A percentile compares a stretch with the other conserved stretches of the same genome.
These are phyloP conservation scores for Scophthalmus maximus DNA, from an alignment of 2,113 vertebrate species.

Conservation along the genomic window DNA sequence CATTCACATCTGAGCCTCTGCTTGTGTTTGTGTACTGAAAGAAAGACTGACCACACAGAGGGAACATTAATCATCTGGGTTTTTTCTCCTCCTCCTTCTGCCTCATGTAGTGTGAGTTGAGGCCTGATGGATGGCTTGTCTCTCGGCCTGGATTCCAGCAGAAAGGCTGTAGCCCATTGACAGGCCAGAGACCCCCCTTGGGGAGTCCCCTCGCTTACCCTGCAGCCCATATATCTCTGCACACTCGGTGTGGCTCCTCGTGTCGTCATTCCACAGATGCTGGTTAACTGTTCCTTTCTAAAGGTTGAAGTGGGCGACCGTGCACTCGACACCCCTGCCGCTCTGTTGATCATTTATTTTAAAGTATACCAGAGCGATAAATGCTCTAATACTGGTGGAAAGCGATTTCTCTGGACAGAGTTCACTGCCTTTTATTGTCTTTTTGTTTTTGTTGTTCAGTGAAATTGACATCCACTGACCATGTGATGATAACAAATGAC, in stretches of 20 bases:
- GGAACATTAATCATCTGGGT: conserved; percentile 75
- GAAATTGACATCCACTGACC: background rate
- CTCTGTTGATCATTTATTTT: background rate
- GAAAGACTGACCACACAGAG: conserved; percentile 70
- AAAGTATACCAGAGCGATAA: background rate
- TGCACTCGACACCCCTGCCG: background rate
- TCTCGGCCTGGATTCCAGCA: conserved; percentile 48
- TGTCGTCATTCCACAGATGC: conserved; percentile 44
- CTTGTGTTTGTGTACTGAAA: conserved; percentile 27
- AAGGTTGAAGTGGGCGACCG: conserved; percentile 4
- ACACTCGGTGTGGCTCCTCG: conserved; percentile 4
- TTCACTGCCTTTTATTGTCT: background rate
- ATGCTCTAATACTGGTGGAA: background rate
- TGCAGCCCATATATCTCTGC: conserved; percentile 43
- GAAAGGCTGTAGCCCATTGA: conserved; percentile 59
- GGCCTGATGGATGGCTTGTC: conserved; percentile 77
- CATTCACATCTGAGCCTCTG: conserved; percentile 20
- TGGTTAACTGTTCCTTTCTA: background rate
- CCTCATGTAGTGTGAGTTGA: conserved; percentile 65
- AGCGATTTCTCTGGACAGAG: background rate
- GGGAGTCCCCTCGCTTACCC: conserved; percentile 51
- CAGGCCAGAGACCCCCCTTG: conserved; percentile 48
- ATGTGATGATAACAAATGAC: background rate
- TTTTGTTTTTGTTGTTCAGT: background rate
- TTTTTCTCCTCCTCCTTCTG: conserved; percentile 28